Base-by-base conservation (phyloP, 2,113 vertebrate species). In the Proterorhinus semilunaris region DNA sequence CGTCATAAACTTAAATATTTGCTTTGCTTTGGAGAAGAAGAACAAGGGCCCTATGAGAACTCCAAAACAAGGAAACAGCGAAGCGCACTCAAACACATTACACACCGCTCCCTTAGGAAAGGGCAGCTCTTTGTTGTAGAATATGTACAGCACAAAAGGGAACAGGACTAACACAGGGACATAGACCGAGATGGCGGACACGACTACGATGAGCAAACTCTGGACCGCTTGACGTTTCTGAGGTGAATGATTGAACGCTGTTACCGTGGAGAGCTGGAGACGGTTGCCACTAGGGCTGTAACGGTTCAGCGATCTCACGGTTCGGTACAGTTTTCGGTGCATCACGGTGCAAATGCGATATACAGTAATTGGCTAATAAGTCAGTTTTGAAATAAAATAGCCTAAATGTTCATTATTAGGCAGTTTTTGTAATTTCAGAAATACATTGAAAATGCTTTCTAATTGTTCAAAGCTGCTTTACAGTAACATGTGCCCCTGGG, bases 21-120 rank as follows among this genome's bases (percentile, higher is more conserved):
- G 71, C 70, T 12, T 85, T 10, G 72, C 65, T 54, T 77, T 86
- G 7, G 84, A 75, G 8, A 88, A 61, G 68, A 88, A 92, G 68
- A 92, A 90, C 13, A 86, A 27, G 1, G 88, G 89, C 1, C 83
- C 88, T 0, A 90, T 87, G 58, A 86, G 74, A 1, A 87, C 55
- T 2, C 88, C 89, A 1, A 86, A 64, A 16, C 17, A 69, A 0
- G 87, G 89, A 43, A 86, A 75, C 0, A 82, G 36, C 4, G n/a
- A 0, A 6, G 9, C 49, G 3, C 59, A 3, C 6, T 83, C 47
- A 0, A 68, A 59, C 2, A 73, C 1, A 0, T 13, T 0, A 45
- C 80, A 77, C 6, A 62, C 0, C 0, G 0, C 6, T 7, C 10
- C 0, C 0, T 0, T 0, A 0, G 1, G 0, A 0, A 66, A 0